These are phyloP conservation scores for Strigamia crassipes DNA, from an alignment of 2,888 invertebrate genomes.

Conservation along the genomic window DNA sequence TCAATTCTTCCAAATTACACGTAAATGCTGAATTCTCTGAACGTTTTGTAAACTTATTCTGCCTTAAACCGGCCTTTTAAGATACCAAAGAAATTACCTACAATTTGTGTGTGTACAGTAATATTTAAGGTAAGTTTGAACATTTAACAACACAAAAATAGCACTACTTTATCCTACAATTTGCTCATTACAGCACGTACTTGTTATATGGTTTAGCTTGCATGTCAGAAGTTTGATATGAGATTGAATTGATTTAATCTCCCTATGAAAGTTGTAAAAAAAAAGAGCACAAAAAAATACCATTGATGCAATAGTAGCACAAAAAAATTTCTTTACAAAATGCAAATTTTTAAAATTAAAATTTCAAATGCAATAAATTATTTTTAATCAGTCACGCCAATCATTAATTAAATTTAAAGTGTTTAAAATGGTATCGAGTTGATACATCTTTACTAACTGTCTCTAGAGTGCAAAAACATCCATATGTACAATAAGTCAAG, in stretches of 20 bases:
- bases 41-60: no score
- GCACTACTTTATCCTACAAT: background rate
- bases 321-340: background rate
- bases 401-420: background rate
- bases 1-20: background rate
- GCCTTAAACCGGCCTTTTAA: no score
- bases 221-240: background rate
- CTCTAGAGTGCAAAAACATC: no score
- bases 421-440: no score
- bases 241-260: constrained; percentile 10
- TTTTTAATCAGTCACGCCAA: background rate
- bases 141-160: background rate
- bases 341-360: background rate
- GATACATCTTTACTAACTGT: no score
- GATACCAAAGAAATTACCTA: no score
- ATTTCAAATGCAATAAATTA: no score
- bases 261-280: background rate
- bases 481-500: no score
- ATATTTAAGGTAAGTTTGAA: no score
- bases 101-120: no score
- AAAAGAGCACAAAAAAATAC: background rate
- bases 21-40: no score
- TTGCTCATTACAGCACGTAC: background rate
- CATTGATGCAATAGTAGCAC: background rate
- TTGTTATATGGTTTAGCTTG: background rate